These are phyloP conservation scores for Aromia moschata DNA, from an alignment of 2,888 invertebrate species.

Conservation along the genomic window DNA sequence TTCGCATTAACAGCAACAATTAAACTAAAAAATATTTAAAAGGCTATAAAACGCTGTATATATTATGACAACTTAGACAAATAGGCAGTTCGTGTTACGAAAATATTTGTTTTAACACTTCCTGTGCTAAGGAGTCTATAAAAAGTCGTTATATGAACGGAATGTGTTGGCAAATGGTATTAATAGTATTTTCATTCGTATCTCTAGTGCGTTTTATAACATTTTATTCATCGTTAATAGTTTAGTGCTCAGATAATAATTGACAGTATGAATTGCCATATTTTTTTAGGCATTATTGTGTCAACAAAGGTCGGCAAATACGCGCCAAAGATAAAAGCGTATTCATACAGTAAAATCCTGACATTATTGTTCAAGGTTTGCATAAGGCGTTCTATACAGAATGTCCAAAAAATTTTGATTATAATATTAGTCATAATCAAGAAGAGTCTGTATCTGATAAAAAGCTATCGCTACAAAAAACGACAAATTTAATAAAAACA, in stretches of 20 bases:
- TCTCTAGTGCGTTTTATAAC: not conserved
- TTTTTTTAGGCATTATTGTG: too few species aligned
- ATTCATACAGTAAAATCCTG: too few species aligned
- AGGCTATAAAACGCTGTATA: not conserved
- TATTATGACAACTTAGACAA: not conserved
- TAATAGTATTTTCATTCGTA: not conserved
- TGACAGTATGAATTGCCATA: not conserved
- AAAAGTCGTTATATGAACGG: not conserved
- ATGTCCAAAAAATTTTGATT: too few species aligned
- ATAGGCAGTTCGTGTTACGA: not conserved
- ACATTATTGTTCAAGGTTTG: too few species aligned
- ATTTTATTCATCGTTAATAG: not conserved
- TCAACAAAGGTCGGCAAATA: too few species aligned
- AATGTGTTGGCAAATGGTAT: not conserved
- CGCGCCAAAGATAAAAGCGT: too few species aligned
- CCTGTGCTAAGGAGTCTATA: not conserved
- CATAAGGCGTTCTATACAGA: too few species aligned
- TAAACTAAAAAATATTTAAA: not conserved
- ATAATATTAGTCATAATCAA: too few species aligned
- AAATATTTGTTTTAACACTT: constrained; percentile 1
- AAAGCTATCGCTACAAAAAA: too few species aligned
- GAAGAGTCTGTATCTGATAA: too few species aligned
- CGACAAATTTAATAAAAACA: too few species aligned
- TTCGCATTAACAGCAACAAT: not conserved
- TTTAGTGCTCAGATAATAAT: not conserved